Evolutionary conservation across 2,888 invertebrate genomes (phyloP).

Genomic region (Anticlea derivata): DNA sequence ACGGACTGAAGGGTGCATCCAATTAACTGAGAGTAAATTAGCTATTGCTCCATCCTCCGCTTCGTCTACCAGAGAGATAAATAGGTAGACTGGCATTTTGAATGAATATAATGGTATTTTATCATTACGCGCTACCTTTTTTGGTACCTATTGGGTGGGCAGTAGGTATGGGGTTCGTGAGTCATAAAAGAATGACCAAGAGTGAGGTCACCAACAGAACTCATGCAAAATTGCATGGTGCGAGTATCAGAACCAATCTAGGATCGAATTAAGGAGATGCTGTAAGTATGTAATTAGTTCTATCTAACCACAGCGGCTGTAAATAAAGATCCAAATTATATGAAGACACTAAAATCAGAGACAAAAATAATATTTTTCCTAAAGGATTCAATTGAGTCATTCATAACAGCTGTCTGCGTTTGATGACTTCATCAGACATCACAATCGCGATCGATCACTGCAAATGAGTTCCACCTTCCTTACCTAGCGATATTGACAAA

Average conservation of each 20-base stretch:
- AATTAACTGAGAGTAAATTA: constrained; percentile 34
- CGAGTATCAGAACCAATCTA: no score
- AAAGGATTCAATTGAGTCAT: constrained; percentile 15
- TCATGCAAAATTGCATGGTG: not conserved
- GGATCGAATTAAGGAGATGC: no score
- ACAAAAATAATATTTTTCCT: constrained; percentile 2
- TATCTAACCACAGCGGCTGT: no score
- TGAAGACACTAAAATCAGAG: no score
- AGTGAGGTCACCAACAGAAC: constrained; percentile 7
- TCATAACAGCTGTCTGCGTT: constrained; percentile 17
- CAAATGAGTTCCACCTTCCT: constrained; percentile 16
- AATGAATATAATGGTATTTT: no score
- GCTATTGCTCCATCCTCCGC: not conserved
- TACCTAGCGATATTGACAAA: constrained; percentile 1
- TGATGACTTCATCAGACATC: constrained; percentile 22
- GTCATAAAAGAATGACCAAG: constrained; percentile 4
- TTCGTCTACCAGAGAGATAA: not conserved
- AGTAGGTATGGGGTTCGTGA: not conserved
- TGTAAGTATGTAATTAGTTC: no score
- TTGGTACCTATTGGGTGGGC: not conserved
- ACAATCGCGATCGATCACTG: constrained; percentile 27
- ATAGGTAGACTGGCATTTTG: not conserved
- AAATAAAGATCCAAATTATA: no score
- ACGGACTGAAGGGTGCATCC: constrained; percentile 55
- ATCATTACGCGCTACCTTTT: no score